These are phyloP conservation scores for Urechis unicinctus DNA, from an alignment of 2,888 invertebrate species.

Conservation along the genomic window DNA sequence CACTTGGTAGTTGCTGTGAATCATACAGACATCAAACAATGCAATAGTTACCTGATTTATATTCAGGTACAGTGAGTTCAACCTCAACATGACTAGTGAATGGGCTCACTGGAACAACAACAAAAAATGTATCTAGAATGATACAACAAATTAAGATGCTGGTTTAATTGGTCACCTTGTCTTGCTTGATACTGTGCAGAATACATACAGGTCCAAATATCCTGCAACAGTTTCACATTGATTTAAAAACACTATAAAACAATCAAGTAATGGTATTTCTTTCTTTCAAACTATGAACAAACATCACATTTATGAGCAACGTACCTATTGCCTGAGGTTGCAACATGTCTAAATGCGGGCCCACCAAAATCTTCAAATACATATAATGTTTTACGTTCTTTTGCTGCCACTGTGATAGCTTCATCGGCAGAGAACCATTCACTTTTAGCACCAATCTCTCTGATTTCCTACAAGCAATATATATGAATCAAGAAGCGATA, in stretches of 20 bases:
- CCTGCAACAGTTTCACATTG: no score
- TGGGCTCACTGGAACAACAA: no score
- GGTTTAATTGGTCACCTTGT: no score
- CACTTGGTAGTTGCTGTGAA: conserved; percentile 64
- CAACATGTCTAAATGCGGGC: conserved; percentile 60
- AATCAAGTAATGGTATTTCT: no score
- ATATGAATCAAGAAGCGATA: no score
- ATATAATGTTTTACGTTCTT: conserved; percentile 65
- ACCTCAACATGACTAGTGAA: no score
- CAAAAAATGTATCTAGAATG: not conserved
- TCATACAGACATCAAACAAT: not conserved
- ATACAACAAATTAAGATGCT: no score
- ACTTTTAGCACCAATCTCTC: not conserved
- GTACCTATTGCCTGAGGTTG: conserved; percentile 32
- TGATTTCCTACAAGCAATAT: not conserved
- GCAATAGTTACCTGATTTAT: not conserved
- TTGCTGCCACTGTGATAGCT: conserved; percentile 56
- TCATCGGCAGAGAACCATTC: conserved; percentile 63
- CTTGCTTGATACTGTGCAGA: conserved; percentile 66
- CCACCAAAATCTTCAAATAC: conserved; percentile 75
- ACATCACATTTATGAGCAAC: not conserved
- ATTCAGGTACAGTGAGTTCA: no score
- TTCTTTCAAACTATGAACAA: conserved; percentile 3
- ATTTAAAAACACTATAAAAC: no score
- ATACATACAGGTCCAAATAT: conserved; percentile 78